phyloP scores from a whole-genome alignment of 2,113 vertebrate genomes.

The Zapus hudsonius region DNA sequence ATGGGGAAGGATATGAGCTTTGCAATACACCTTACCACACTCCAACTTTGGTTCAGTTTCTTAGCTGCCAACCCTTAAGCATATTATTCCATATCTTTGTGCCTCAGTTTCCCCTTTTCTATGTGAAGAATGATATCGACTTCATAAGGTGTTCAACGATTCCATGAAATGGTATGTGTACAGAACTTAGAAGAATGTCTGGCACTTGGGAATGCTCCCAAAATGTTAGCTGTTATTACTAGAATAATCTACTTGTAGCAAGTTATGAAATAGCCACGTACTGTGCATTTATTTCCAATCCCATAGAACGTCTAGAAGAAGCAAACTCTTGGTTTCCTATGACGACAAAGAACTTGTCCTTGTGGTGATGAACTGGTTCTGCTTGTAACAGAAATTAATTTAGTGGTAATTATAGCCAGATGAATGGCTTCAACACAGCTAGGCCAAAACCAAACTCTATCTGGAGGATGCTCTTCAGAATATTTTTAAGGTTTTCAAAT shows the following conservation, averaged over 20 bases:
- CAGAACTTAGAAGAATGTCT: slow-evolving; percentile 19
- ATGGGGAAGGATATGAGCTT: not conserved
- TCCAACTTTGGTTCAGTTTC: not conserved
- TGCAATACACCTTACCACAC: not conserved
- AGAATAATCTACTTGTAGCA: slow-evolving; percentile 42
- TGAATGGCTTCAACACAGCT: not conserved
- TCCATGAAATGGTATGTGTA: not conserved
- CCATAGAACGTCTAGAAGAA: slow-evolving; percentile 41
- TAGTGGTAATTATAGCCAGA: not conserved
- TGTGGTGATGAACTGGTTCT: slow-evolving; percentile 25
- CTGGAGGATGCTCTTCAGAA: not conserved
- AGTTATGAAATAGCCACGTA: slow-evolving; percentile 3
- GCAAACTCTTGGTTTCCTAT: slow-evolving; percentile 34
- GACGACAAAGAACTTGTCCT: slow-evolving; percentile 18
- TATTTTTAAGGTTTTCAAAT: slow-evolving; percentile 51
- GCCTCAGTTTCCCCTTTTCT: not conserved
- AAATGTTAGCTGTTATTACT: not conserved
- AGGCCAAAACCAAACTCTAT: not conserved
- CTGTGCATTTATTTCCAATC: slow-evolving; percentile 35
- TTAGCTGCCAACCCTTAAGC: not conserved
- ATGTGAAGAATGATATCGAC: not conserved
- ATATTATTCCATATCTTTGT: not conserved
- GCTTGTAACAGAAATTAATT: slow-evolving; percentile 26
- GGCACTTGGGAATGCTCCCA: not conserved
- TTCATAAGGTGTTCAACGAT: slow-evolving; percentile 7